Conservation (phyloP, 2,888 invertebrate genomes). For the Neuroscelio doddi region DNA sequence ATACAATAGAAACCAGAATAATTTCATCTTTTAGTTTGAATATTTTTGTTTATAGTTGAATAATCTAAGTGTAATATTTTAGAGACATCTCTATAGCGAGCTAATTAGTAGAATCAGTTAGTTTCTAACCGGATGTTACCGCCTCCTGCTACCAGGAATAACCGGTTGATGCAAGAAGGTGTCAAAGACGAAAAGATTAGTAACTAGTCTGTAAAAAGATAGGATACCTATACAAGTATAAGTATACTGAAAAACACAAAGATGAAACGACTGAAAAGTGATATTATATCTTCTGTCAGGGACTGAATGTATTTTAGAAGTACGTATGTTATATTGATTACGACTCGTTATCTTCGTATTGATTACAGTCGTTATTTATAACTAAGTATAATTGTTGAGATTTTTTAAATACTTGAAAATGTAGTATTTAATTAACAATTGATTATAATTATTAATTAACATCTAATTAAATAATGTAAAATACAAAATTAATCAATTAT, state of each 20-base stretch:
- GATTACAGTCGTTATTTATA: not conserved
- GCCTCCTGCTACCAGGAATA: constrained; percentile 9
- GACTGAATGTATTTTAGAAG: constrained; percentile 34
- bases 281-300: constrained; percentile 41
- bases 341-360: constrained; percentile 4
- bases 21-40: no score
- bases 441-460: no score
- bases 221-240: not conserved
- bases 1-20: no score
- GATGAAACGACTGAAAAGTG: constrained; percentile 24
- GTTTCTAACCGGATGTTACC: constrained; percentile 17
- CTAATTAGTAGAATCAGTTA: constrained; percentile 51
- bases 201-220: constrained; percentile 4
- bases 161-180: constrained; percentile 12
- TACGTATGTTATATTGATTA: not conserved
- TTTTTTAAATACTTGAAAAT: no score
- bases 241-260: constrained; percentile 1
- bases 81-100: constrained; percentile 41
- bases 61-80: not conserved
- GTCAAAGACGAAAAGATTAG: constrained; percentile 6
- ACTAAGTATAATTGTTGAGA: no score
- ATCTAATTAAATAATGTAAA: no score
- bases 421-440: no score
- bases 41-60: not conserved
- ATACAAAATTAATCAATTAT: no score